A percentile compares a stretch with the other conserved stretches of the same genome.
Evolutionary conservation across 2,888 invertebrate genomes (phyloP).

Genomic region (Apotomis capreana): DNA sequence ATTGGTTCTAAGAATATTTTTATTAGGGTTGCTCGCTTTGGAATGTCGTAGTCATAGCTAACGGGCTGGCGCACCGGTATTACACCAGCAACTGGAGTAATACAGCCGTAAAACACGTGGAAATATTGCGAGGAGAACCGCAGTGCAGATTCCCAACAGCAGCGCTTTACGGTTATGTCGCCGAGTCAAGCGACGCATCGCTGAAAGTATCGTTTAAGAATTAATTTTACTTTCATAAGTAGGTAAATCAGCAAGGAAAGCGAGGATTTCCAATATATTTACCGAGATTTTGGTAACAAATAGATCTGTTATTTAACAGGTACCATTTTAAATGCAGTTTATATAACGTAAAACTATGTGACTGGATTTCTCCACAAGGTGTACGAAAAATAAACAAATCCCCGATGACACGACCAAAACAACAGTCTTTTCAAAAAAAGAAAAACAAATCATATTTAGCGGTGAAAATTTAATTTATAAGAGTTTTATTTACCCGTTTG

Average conservation of each 20-base stretch:
- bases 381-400: neutral
- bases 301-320: too few relatives aligned
- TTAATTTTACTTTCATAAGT: conserved; percentile 11
- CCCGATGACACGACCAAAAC: neutral
- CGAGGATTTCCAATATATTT: neutral
- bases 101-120: conserved; percentile 40
- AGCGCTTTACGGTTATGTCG: conserved; percentile 36
- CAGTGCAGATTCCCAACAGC: conserved; percentile 45
- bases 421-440: neutral
- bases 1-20: conserved; percentile 19
- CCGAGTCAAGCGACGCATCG: conserved; percentile 15
- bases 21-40: conserved; percentile 7
- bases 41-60: conserved; percentile 12
- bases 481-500: conserved; percentile 29
- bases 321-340: too few relatives aligned
- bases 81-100: conserved; percentile 21
- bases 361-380: neutral
- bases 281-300: too few relatives aligned
- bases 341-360: too few relatives aligned
- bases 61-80: conserved; percentile 11
- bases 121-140: conserved; percentile 44
- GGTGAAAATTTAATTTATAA: conserved; percentile 19
- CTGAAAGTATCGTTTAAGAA: conserved; percentile 14
- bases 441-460: conserved; percentile 9
- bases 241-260: neutral